These are phyloP conservation scores for Phylloscopus trochilus DNA, from an alignment of 2,113 vertebrate species.

Conservation along the genomic window DNA sequence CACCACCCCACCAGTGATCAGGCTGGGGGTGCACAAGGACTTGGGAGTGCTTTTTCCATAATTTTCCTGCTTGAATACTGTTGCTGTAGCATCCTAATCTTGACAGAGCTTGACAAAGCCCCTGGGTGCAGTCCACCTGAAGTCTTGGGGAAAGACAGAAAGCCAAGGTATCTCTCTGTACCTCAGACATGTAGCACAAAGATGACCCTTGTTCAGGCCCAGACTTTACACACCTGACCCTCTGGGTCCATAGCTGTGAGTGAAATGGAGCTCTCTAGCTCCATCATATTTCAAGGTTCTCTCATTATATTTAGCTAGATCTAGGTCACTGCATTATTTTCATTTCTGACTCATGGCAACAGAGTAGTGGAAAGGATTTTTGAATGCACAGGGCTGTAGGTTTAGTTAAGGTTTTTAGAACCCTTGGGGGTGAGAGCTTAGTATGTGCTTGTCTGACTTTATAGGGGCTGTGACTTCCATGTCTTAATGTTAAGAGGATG, in stretches of 20 bases:
- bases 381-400: neutral
- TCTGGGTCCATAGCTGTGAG: neutral
- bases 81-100: neutral
- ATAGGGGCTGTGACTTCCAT: neutral
- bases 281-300: neutral
- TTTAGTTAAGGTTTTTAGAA: neutral
- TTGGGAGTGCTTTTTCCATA: neutral
- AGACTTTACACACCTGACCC: neutral
- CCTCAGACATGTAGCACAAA: neutral
- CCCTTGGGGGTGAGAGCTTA: neutral
- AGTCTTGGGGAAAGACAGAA: neutral
- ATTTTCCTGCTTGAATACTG: neutral
- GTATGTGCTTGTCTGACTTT: neutral
- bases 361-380: neutral
- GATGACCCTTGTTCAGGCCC: neutral
- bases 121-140: neutral
- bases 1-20: accelerated
- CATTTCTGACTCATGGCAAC: neutral
- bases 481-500: neutral
- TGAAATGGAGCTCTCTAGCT: neutral
- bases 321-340: neutral
- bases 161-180: neutral
- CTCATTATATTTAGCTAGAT: neutral
- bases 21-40: neutral
- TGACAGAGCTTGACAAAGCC: neutral